Percentiles rank a stretch among this genome's conserved stretches.
These are phyloP conservation scores for Perognathus longimembris DNA, from an alignment of 2,113 vertebrate genomes.

Conservation along the genomic window DNA sequence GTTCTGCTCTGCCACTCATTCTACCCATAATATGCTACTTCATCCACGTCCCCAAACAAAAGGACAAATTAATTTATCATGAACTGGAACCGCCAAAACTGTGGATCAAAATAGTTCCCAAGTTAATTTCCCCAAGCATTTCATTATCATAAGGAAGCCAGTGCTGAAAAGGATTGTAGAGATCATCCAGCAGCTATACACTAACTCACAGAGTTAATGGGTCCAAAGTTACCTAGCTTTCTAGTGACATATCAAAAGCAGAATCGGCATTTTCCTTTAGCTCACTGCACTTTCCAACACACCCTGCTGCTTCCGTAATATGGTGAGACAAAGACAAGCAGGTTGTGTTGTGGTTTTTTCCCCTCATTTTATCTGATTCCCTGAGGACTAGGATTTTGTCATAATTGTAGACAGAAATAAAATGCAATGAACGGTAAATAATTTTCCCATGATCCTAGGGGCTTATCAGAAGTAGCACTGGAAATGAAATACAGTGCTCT, in stretches of 20 bases:
- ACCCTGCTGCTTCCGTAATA: conserved; percentile 44
- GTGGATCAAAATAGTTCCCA: neutral
- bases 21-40: neutral
- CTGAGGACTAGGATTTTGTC: conserved; percentile 30
- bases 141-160: neutral
- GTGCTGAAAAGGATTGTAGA: neutral
- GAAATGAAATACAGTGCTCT: conserved; percentile 58
- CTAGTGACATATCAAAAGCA: neutral
- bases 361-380: conserved; percentile 39
- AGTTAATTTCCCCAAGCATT: neutral
- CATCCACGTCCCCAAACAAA: neutral
- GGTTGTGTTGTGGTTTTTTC: neutral
- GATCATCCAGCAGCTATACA: neutral
- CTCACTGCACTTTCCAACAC: neutral
- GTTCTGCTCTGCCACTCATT: neutral
- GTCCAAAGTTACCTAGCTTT: neutral
- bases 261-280: conserved; percentile 45
- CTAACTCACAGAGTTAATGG: conserved; percentile 7
- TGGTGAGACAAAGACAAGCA: conserved; percentile 8
- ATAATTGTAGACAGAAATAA: conserved; percentile 32
- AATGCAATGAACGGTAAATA: conserved; percentile 8
- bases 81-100: neutral
- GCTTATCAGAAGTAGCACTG: conserved; percentile 57
- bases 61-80: neutral
- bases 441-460: neutral